Conservation (phyloP, 2,888 invertebrate species). For the Acanthococcus lagerstroemiae region DNA sequence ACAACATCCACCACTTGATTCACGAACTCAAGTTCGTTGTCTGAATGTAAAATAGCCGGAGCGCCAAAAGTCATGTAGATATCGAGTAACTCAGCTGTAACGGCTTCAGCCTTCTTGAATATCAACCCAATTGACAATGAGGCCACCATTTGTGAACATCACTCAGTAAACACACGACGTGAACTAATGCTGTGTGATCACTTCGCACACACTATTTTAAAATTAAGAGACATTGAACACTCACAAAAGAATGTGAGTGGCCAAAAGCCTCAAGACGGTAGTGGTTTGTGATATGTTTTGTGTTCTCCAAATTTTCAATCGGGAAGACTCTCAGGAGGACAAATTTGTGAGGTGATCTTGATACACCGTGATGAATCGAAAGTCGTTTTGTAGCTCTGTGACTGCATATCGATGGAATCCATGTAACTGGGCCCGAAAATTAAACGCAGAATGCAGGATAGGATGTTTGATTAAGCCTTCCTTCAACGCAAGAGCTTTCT, state of each 20-base stretch:
- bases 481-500: neutral
- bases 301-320: neutral
- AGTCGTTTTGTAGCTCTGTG: neutral
- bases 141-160: too few relatives aligned
- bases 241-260: too few relatives aligned
- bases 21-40: neutral
- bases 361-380: neutral
- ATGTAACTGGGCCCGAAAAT: neutral
- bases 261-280: too few relatives aligned
- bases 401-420: neutral
- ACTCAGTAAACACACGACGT: too few relatives aligned
- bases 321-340: neutral
- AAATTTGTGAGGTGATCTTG: neutral
- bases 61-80: neutral
- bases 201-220: too few relatives aligned
- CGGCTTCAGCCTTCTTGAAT: too few relatives aligned
- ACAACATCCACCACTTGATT: neutral
- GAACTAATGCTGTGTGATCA: too few relatives aligned
- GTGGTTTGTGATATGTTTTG: too few relatives aligned
- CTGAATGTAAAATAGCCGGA: neutral
- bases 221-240: too few relatives aligned
- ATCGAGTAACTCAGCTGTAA: neutral
- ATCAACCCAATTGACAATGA: too few relatives aligned
- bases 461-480: neutral
- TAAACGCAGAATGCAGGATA: neutral